Evolutionary conservation across 2,113 vertebrate genomes (phyloP).

Genomic region (Lampris incognitus): DNA sequence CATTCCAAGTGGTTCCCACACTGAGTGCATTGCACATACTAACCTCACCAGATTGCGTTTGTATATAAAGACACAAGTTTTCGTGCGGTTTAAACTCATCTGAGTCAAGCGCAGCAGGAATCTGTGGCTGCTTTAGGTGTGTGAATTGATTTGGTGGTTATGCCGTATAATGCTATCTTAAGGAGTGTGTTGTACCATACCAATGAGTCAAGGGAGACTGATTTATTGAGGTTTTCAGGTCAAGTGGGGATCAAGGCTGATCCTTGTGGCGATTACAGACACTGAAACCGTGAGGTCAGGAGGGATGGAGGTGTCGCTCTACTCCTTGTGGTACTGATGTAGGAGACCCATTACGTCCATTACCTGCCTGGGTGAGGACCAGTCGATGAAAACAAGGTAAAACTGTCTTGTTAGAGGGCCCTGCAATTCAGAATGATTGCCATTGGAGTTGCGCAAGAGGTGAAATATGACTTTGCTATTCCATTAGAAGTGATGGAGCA

Average conservation of each 20-base stretch:
- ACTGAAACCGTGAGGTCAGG: conserved; percentile 11
- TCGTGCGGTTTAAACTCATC: too few relatives aligned
- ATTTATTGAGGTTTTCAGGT: conserved; percentile 53
- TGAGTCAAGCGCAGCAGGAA: background rate
- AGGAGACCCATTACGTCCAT: background rate
- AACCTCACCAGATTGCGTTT: background rate
- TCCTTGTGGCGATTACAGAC: conserved; percentile 32
- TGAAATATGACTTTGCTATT: conserved; percentile 61
- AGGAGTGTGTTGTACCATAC: background rate
- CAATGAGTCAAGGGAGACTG: conserved; percentile 30
- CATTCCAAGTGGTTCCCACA: conserved; percentile 40
- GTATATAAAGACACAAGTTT: background rate
- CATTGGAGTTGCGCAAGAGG: conserved; percentile 61
- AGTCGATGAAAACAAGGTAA: conserved; percentile 34
- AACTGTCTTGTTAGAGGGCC: conserved; percentile 21
- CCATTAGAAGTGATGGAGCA: conserved; percentile 56
- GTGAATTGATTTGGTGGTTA: background rate
- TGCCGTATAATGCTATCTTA: background rate
- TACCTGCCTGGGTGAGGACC: conserved; percentile 1
- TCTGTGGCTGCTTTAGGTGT: background rate
- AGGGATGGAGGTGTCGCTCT: conserved; percentile 17
- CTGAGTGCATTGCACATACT: conserved; percentile 21
- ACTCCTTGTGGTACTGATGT: background rate
- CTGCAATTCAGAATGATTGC: conserved; percentile 55
- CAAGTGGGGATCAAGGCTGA: conserved; percentile 57